Evolutionary conservation across 2,888 invertebrate species (phyloP).

Genomic region (Peribatodes rhomboidaria): DNA sequence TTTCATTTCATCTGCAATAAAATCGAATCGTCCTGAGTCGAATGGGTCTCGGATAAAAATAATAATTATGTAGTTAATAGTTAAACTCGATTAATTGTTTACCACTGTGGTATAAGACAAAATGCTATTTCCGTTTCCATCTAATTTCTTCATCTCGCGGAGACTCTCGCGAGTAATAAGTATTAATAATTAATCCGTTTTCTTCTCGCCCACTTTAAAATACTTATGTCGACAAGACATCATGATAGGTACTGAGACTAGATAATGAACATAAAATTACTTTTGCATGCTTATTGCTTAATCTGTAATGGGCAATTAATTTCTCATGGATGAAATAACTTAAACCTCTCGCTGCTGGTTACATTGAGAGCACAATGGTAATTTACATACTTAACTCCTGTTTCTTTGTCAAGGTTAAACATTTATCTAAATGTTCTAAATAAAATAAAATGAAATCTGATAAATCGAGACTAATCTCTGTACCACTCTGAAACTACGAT

Average conservation of each 20-base stretch:
- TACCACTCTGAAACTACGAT: conserved; percentile 4
- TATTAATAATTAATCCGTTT: no score
- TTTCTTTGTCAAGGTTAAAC: conserved; percentile 34
- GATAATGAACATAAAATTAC: conserved; percentile 15
- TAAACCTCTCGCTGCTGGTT: conserved; percentile 1
- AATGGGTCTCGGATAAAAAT: neutral
- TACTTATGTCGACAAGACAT: neutral
- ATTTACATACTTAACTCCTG: conserved; percentile 28
- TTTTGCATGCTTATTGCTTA: conserved; percentile 8
- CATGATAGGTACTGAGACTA: conserved; percentile 7
- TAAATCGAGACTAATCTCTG: neutral
- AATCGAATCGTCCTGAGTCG: conserved; percentile 1
- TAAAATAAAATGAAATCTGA: neutral
- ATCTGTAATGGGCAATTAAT: conserved; percentile 38
- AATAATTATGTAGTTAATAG: neutral
- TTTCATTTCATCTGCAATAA: conserved; percentile 6
- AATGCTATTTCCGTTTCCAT: no score
- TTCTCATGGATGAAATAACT: conserved; percentile 32
- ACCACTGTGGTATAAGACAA: no score
- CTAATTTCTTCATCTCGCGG: no score
- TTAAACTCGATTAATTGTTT: neutral
- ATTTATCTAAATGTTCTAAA: conserved; percentile 18
- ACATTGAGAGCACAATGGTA: conserved; percentile 23
- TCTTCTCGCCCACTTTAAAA: no score
- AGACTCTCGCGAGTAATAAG: no score